These are phyloP conservation scores for Hermaeophaga mercurialis DNA, from an alignment of 2,888 invertebrate species.

Conservation along the genomic window DNA sequence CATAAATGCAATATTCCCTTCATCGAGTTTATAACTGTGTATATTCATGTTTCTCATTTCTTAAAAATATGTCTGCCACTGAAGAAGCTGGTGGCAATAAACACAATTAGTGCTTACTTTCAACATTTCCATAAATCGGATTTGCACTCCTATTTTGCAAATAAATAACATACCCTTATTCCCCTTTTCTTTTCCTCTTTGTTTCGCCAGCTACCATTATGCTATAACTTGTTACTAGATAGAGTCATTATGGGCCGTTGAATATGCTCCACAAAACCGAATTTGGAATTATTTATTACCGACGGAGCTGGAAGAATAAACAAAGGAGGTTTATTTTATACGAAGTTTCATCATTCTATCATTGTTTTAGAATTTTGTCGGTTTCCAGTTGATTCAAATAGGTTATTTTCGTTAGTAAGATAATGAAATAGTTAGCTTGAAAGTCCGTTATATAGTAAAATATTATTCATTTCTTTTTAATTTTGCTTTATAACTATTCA, in stretches of 20 bases:
- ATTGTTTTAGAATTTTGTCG: no score
- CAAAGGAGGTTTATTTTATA: slow-evolving; percentile 16
- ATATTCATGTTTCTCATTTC: no score
- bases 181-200: slow-evolving; percentile 22
- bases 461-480: no score
- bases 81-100: neutral
- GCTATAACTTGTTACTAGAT: slow-evolving; percentile 25
- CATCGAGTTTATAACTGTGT: no score
- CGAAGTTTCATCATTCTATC: neutral
- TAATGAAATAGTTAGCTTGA: no score
- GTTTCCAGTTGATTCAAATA: no score
- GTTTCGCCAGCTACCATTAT: slow-evolving; percentile 19
- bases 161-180: slow-evolving; percentile 33
- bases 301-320: slow-evolving; percentile 18
- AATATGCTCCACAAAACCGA: slow-evolving; percentile 23
- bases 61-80: neutral
- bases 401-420: no score
- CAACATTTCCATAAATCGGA: slow-evolving; percentile 55
- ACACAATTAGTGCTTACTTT: slow-evolving; percentile 55
- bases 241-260: slow-evolving; percentile 27
- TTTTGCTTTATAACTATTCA: no score
- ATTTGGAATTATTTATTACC: slow-evolving; percentile 23
- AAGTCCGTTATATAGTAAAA: no score
- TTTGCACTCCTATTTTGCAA: slow-evolving; percentile 36
- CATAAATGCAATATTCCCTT: no score